Base-by-base conservation (phyloP, 2,797 vertebrate species). In the Pipistrellus nathusii region DNA sequence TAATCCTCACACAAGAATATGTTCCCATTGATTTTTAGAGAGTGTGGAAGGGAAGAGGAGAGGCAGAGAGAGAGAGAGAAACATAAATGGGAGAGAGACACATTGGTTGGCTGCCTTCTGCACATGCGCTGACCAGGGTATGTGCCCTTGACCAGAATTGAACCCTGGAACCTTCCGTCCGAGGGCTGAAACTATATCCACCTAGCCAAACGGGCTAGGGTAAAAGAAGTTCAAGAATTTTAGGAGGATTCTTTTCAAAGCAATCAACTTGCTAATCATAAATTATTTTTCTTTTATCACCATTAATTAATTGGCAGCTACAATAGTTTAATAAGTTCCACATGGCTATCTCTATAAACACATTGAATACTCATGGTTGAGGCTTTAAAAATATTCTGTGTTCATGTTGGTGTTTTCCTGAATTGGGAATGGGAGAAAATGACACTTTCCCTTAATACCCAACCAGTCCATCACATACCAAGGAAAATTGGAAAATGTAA, bases 181-280 rank as follows among this genome's bases (percentile, higher is more conserved):
- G 2, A 62, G 12, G 27, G 27, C 27, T 62, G 27, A 7, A 25
- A 62, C 59, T 30, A 12, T 30, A 62, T 62, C 59, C 59, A 30
- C 59, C 14, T 25, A 62, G 4, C 27, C 59, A 30, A 62, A 62
- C 1, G 2, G 57, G 25, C 57, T 59, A 62, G 59, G 59, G 12
- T 51, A 62, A 93, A 84, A 76, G 69, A 51, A 76, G 48, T 76
- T 83, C 20, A 68, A 69, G 62, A 88, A 83, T 76, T 88, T 88
- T 83, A 68, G 76, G 57, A 88, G 20, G n/a, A 68, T 4, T 69
- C 38, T 20, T 88, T 93, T 68, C 6, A 83, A 75, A 57, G 75
- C 41, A 48, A 51, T 77, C 59, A 51, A 68, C 18, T 76, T 84
- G 71, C 41, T 59, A 59, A 71, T 92, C 32, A 69, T 69, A 85